Evolutionary conservation across 2,888 invertebrate species (phyloP).

Genomic region (Argynnis bischoffii): DNA sequence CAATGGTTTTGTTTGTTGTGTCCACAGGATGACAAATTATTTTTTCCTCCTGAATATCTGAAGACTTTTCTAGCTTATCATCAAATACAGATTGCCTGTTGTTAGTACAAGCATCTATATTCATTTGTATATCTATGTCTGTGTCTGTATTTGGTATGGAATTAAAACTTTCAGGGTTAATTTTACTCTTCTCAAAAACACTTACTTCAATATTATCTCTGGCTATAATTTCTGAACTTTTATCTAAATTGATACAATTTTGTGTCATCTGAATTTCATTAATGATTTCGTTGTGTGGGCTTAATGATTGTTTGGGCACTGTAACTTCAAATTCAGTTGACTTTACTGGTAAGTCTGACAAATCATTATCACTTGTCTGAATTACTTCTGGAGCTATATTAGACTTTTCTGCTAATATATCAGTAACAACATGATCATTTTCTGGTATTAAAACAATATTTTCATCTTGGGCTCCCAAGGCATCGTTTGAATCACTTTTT

Average conservation of each 20-base stretch:
- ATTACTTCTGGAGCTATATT: constrained; percentile 2
- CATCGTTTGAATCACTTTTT: constrained; percentile 15
- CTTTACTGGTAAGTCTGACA: too few relatives aligned
- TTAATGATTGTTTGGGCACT: background rate
- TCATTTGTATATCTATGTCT: too few relatives aligned
- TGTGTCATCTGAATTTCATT: background rate
- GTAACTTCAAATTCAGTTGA: background rate
- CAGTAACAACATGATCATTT: background rate
- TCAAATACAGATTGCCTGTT: background rate
- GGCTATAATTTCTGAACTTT: background rate
- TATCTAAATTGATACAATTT: background rate
- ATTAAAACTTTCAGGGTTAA: too few relatives aligned
- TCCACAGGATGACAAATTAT: too few relatives aligned
- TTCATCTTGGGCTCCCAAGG: background rate
- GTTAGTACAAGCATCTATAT: too few relatives aligned
- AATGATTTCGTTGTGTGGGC: too few relatives aligned
- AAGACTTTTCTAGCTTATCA: background rate
- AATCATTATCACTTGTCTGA: background rate
- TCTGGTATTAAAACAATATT: background rate
- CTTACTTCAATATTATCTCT: background rate
- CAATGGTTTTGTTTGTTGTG: background rate
- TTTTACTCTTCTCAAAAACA: too few relatives aligned
- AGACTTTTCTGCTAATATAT: background rate
- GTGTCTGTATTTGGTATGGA: too few relatives aligned
- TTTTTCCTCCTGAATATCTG: too few relatives aligned